Evolutionary conservation across 2,113 vertebrate species (phyloP).

Genomic region (Tapirus terrestris): DNA sequence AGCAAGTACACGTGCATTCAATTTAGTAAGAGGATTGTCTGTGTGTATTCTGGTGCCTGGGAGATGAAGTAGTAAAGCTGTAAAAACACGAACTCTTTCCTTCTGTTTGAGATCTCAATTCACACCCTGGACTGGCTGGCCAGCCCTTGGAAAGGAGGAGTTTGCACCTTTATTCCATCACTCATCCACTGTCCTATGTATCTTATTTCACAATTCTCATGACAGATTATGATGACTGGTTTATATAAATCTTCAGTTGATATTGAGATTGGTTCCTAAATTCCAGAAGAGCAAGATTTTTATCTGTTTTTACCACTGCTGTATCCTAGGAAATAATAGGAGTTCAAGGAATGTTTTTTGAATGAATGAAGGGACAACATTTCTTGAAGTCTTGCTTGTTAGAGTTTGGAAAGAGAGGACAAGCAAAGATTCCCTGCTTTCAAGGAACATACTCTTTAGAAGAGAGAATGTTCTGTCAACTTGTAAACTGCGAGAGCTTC

Average conservation of each 20-base stretch:
- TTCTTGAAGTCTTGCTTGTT: not conserved
- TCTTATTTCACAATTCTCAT: slow-evolving; percentile 42
- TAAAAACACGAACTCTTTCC: slow-evolving; percentile 50
- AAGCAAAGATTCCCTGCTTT: not conserved
- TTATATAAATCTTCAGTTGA: slow-evolving; percentile 8
- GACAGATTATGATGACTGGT: not conserved
- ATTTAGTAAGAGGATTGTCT: slow-evolving; percentile 55
- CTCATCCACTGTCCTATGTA: not conserved
- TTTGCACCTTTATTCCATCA: not conserved
- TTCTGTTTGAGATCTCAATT: slow-evolving; percentile 61
- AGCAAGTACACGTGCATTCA: slow-evolving; percentile 41
- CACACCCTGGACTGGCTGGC: not conserved
- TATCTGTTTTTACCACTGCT: not conserved
- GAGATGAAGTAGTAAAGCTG: slow-evolving; percentile 32
- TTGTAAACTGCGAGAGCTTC: not conserved
- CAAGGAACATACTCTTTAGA: not conserved
- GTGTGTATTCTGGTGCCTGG: slow-evolving; percentile 13
- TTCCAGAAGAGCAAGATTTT: not conserved
- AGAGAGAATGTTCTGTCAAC: not conserved
- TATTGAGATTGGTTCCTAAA: not conserved
- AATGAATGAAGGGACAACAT: not conserved
- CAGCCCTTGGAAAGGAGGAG: not conserved
- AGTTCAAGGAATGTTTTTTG: not conserved
- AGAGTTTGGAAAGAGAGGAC: not conserved
- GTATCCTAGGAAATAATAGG: not conserved